Base-by-base conservation (phyloP, 2,113 vertebrate genomes). In the Myotis brandtii region DNA sequence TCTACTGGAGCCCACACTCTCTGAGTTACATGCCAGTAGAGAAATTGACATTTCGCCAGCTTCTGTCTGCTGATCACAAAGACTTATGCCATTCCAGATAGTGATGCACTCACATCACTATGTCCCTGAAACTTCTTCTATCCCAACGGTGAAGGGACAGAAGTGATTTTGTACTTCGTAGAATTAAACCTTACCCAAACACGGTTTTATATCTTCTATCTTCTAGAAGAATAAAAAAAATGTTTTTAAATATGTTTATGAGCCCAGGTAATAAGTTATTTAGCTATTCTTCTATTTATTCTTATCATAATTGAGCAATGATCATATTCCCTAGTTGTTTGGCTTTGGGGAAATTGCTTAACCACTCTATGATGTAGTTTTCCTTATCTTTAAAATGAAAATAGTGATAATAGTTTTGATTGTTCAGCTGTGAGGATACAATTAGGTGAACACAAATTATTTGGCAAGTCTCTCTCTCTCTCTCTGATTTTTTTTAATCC, bases 81-180 rank as follows among this genome's bases (percentile, higher is more conserved):
- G 10, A 0, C 14, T 46, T 76, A 92, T 85, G 13, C 2, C 21
- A 86, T 73, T 83, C 30, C 27, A 85, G 6, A 82, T 5, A 56
- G 11, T 56, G 5, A 54, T 54, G 5, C 0, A 37, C 5, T 9
- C 1, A 20, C 1, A 48, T 0, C 32, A 16, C 2, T 69, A 18
- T 77, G 18, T 52, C 34, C 0, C 3, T 89, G 50, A 75, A 67
- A 83, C 79, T 34, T 67, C 16, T 73, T 89, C 16, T 48, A 3
- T 50, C 0, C 7, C 13, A 27, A 50, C 2, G 12, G 2, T 83
- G 23, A 80, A 67, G 32, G 2, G 59, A 88, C 14, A 52, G 30
- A 75, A 86, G 2, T 79, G 25, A 86, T 90, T 83, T 86, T 92
- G 30, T 3, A 46, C 4, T 18, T 66, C 4, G 8, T 52, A 21